A percentile compares a stretch with the other conserved stretches of the same genome.
Conservation (phyloP, 1,140 invertebrate species). For the Colletes latitarsis region DNA sequence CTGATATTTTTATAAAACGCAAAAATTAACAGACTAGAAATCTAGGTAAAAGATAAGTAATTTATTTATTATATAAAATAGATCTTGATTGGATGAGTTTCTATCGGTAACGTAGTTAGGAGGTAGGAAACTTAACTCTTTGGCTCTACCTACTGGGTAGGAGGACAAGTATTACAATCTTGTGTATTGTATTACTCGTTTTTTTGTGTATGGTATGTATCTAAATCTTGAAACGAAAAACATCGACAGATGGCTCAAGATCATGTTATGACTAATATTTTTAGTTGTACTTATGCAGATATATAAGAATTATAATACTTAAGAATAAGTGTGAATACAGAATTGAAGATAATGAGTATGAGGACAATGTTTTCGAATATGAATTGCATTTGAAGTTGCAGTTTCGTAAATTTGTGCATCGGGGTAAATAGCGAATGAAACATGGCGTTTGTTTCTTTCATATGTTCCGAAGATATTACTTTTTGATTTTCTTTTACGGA, state of each 20-base stretch:
- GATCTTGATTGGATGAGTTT: constrained; percentile 36
- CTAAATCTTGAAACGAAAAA: constrained; percentile 70
- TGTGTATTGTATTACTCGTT: constrained; percentile 52
- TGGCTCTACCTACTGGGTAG: constrained; percentile 54
- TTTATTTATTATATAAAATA: constrained; percentile 12
- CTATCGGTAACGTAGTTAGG: constrained; percentile 37
- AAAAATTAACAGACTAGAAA: neutral
- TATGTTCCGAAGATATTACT: constrained; percentile 62
- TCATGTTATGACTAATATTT: constrained; percentile 75
- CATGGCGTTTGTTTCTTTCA: constrained; percentile 79
- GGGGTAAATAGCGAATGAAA: constrained; percentile 71
- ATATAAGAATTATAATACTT: constrained; percentile 41
- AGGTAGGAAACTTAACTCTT: neutral
- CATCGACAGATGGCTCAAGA: constrained; percentile 77
- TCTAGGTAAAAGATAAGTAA: neutral
- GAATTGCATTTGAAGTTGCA: constrained; percentile 54
- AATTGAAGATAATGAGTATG: constrained; percentile 9
- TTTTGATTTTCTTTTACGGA: constrained; percentile 33
- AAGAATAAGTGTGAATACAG: constrained; percentile 44
- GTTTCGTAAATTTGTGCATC: constrained; percentile 63
- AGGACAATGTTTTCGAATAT: constrained; percentile 36
- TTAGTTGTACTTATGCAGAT: constrained; percentile 61
- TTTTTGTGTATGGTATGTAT: constrained; percentile 54
- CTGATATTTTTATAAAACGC: neutral
- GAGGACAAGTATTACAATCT: constrained; percentile 47